Percentiles rank a stretch among this genome's conserved stretches.
Evolutionary conservation across 1,140 invertebrate genomes (phyloP).

Genomic region (Homalodisca vitripennis): DNA sequence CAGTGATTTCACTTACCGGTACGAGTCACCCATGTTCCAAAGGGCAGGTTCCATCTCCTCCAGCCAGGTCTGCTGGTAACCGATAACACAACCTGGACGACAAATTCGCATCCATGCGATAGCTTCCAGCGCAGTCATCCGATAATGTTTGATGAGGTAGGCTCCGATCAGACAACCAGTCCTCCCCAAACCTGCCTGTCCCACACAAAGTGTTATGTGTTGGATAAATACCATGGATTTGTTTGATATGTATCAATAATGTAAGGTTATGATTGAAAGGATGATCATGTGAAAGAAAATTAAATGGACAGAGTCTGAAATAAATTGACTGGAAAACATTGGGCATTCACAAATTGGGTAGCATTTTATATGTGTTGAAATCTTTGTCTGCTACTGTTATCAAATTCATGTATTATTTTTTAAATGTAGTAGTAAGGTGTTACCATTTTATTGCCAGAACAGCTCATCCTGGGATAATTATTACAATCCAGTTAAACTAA

Average conservation of each 20-base stretch:
- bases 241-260: not conserved
- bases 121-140: conserved; percentile 86
- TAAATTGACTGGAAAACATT: too few species aligned
- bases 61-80: conserved; percentile 94
- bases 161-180: conserved; percentile 97
- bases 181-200: conserved; percentile 87
- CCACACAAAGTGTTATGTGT: too few species aligned
- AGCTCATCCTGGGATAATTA: too few species aligned
- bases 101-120: conserved; percentile 98
- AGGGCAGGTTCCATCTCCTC: conserved; percentile 60
- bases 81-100: conserved; percentile 95
- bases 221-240: not conserved
- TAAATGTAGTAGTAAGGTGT: too few species aligned
- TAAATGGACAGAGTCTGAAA: too few species aligned
- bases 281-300: not conserved
- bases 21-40: conserved; percentile 50
- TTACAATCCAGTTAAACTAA: too few species aligned
- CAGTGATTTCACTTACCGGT: conserved; percentile 49
- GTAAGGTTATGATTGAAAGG: not conserved
- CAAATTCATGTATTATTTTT: too few species aligned
- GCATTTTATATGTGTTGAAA: too few species aligned
- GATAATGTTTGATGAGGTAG: conserved; percentile 98
- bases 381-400: too few species aligned
- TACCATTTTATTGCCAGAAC: too few species aligned
- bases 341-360: too few species aligned